Base-by-base conservation (phyloP, 2,113 vertebrate genomes). In the Carassius auratus region DNA sequence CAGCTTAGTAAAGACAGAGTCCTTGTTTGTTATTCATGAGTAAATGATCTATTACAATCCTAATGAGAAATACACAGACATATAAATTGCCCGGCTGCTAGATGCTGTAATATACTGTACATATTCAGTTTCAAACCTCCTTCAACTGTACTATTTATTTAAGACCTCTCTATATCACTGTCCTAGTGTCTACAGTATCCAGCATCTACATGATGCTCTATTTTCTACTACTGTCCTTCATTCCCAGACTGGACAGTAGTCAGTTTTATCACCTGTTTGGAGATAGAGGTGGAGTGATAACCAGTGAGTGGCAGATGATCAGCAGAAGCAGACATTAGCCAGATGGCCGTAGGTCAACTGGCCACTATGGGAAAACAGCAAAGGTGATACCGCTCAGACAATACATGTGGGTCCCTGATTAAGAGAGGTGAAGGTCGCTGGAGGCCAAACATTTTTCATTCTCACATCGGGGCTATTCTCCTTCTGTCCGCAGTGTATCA, bases 221-320 rank as follows among this genome's bases (percentile, higher is more conserved):
- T 81, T 82, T 83, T 57, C 71, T 57, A 76, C 71, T 57, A 83
- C 85, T 82, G 71, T 86, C 85, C 76, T 82, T 62, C 61, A 81
- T 83, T 83, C 75, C 84, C 87, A 83, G 75, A 88, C 80, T 82
- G 73, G 84, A 85, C 86, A 90, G 90, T 90, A 89, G 79, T 66
- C 71, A 89, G 81, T 88, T 87, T 92, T 92, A 94, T 94, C 93
- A 92, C 36, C 75, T 76, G 75, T 85, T 85, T 84, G 50, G 78
- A 73, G 87, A 84, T 85, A 85, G 81, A 88, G 26, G 85, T 76
- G 76, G 91, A 92, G 92, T 92, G 93, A 91, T 26, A 88, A 85
- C 85, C 80, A 90, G 52, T 82, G 91, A 92, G 93, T 94, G 94
- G 93, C 90, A 92, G 92, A 91, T 38, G 89, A 94, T 92, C 91